Conservation (phyloP, 2,797 vertebrate genomes). For the Anabacerthia variegaticeps region DNA sequence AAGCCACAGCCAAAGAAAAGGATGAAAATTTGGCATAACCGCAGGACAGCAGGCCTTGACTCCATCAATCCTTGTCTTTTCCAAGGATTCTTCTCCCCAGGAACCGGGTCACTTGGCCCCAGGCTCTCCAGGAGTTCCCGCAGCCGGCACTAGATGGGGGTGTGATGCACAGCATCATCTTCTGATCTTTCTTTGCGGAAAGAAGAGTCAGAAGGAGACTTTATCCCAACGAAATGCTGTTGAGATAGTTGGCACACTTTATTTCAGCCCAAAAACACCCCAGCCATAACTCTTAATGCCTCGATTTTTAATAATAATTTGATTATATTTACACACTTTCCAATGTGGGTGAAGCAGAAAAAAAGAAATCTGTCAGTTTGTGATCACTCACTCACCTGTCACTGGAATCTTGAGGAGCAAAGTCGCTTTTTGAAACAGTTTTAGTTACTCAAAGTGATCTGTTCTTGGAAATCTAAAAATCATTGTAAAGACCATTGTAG, state of each 20-base stretch:
- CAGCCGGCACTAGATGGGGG: conserved; percentile 11
- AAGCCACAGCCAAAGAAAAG: not conserved
- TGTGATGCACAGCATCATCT: not conserved
- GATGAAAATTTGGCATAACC: not conserved
- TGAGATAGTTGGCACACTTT: not conserved
- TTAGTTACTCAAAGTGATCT: not conserved
- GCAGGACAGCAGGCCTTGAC: not conserved
- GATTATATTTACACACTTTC: not conserved
- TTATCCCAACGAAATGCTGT: not conserved
- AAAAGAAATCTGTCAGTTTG: not conserved
- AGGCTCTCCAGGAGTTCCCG: not conserved
- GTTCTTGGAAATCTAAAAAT: not conserved
- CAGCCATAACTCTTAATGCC: not conserved
- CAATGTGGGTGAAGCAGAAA: not conserved
- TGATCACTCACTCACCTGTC: not conserved
- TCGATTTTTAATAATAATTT: not conserved
- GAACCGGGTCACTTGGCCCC: not conserved
- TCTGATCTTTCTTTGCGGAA: not conserved
- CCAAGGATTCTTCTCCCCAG: not conserved
- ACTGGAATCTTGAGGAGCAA: not conserved
- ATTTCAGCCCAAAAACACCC: not conserved
- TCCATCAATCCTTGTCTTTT: not conserved
- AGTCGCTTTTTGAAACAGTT: not conserved
- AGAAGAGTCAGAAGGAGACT: not conserved
- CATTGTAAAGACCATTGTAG: not conserved